These are phyloP conservation scores for Morbakka virulenta DNA, from an alignment of 30 jellyfish, hydroid and myxozoan genomes.

Conservation along the genomic window DNA sequence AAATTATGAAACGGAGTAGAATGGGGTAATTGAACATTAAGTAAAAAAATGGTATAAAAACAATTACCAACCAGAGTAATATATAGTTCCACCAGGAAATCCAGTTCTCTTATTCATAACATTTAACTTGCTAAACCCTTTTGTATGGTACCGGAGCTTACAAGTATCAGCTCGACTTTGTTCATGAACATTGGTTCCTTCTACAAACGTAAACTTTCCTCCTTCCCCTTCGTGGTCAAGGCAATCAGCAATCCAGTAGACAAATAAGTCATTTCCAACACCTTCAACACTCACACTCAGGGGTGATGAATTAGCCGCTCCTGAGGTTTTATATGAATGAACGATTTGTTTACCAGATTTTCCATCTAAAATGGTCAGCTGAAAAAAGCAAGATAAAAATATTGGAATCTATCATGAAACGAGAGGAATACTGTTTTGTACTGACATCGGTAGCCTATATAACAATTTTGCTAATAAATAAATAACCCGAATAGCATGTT, in stretches of 20 bases:
- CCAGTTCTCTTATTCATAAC: constrained; percentile 73
- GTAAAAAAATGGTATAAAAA: no score
- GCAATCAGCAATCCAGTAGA: constrained; percentile 94
- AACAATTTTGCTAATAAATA: no score
- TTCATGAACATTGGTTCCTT: constrained; percentile 89
- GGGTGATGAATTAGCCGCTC: constrained; percentile 85
- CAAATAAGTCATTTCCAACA: constrained; percentile 82
- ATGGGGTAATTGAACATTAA: no score
- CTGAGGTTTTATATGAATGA: constrained; percentile 53
- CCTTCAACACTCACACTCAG: constrained; percentile 90
- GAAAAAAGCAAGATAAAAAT: no score
- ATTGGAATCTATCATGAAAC: no score
- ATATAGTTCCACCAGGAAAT: constrained; percentile 87
- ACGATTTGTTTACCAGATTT: constrained; percentile 54
- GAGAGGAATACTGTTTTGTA: no score
- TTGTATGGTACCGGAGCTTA: constrained; percentile 60
- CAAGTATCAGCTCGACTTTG: constrained; percentile 90
- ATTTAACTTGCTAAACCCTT: constrained; percentile 62
- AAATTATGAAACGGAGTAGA: no score
- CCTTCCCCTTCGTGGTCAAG: constrained; percentile 81
- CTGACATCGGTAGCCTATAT: no score
- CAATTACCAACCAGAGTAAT: constrained; percentile 69
- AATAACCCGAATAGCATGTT: no score
- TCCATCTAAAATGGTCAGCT: constrained; percentile 78
- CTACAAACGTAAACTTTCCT: constrained; percentile 69